These are phyloP conservation scores for Synanthedon formicaeformis DNA, from an alignment of 2,888 invertebrate genomes.

Conservation along the genomic window DNA sequence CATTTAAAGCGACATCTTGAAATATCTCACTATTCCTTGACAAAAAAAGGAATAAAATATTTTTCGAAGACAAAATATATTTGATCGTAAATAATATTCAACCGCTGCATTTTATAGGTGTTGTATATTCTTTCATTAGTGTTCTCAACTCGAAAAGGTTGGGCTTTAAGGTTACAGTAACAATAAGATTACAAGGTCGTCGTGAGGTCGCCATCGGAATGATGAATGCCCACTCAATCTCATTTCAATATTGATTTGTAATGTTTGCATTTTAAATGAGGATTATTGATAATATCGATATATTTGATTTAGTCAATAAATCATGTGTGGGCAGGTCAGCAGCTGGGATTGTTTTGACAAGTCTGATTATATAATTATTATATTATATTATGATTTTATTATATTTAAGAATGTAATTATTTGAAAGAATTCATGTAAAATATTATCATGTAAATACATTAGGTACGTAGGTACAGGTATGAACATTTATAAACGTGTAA, in stretches of 20 bases:
- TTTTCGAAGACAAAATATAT: slow-evolving; percentile 28
- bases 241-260: neutral
- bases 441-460: no score
- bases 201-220: slow-evolving; percentile 8
- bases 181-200: slow-evolving; percentile 22
- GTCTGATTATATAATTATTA: no score
- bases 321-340: no score
- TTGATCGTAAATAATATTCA: slow-evolving; percentile 23
- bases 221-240: neutral
- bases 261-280: neutral
- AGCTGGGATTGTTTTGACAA: no score
- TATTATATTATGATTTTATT: no score
- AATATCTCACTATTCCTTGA: slow-evolving; percentile 4
- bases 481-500: no score
- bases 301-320: no score
- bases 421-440: no score
- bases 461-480: no score
- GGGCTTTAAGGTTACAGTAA: slow-evolving; percentile 7
- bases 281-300: neutral
- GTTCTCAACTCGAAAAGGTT: slow-evolving; percentile 11
- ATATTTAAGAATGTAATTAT: no score
- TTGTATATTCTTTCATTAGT: slow-evolving; percentile 20
- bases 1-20: slow-evolving; percentile 13
- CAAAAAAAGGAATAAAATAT: slow-evolving; percentile 22
- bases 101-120: slow-evolving; percentile 21